phyloP scores from a whole-genome alignment of 1,140 invertebrate genomes.

The Drosophila sp. region DNA sequence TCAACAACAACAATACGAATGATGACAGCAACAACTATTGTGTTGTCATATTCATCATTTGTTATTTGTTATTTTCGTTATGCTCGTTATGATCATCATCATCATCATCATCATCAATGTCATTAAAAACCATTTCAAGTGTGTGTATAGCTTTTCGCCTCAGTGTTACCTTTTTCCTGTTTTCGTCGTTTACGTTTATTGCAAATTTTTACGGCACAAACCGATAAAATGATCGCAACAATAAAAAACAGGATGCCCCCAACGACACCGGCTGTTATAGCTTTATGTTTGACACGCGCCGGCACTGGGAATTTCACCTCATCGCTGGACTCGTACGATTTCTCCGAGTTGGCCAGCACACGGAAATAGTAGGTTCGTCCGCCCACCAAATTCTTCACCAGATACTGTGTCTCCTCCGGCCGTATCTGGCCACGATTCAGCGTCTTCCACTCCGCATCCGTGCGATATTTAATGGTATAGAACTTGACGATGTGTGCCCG shows the following conservation, averaged over 20 bases:
- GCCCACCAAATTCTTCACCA: conserved; percentile 95
- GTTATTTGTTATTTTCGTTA: conserved; percentile 27
- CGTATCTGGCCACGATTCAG: conserved; percentile 94
- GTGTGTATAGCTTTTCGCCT: conserved; percentile 70
- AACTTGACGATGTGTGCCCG: conserved; percentile 92
- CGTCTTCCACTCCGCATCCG: conserved; percentile 93
- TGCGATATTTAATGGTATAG: conserved; percentile 96
- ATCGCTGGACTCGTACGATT: conserved; percentile 92
- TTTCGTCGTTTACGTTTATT: conserved; percentile 97
- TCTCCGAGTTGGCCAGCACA: conserved; percentile 93
- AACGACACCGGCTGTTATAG: conserved; percentile 96
- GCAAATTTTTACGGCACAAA: conserved; percentile 98
- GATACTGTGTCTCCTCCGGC: conserved; percentile 93
- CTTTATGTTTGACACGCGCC: conserved; percentile 95
- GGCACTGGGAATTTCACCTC: conserved; percentile 94
- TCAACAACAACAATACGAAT: conserved; percentile 60
- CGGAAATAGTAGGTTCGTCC: conserved; percentile 96
- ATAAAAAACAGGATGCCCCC: conserved; percentile 98
- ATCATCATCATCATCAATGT: conserved; percentile 47
- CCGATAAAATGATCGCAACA: conserved; percentile 96
- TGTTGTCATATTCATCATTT: conserved; percentile 37
- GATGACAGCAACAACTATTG: conserved; percentile 16
- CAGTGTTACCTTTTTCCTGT: conserved; percentile 96
- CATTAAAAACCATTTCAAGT: conserved; percentile 82
- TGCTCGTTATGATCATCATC: conserved; percentile 32